Conservation (phyloP, 2,888 invertebrate species). For the Caenorhabditis sp. region DNA sequence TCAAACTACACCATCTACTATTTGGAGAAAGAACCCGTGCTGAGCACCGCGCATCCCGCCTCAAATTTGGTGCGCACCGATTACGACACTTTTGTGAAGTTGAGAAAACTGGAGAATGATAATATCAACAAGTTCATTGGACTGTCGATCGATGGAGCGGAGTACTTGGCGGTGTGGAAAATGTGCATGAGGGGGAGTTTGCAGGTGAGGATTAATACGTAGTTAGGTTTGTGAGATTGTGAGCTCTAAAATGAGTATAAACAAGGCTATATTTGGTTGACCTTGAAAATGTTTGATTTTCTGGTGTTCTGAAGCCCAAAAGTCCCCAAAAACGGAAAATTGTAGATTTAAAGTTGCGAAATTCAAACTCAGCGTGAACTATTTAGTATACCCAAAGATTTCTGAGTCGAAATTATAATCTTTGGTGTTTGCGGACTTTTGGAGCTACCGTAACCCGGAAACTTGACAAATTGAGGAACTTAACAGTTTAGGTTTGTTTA, state of each 20-base stretch:
- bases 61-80: conserved; percentile 59
- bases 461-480: too few relatives aligned
- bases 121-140: conserved; percentile 82
- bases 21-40: conserved; percentile 68
- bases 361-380: too few relatives aligned
- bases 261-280: too few relatives aligned
- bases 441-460: not conserved
- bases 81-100: conserved; percentile 66
- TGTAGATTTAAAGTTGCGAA: too few relatives aligned
- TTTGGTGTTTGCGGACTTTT: not conserved
- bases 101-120: conserved; percentile 79
- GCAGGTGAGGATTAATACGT: conserved; percentile 59
- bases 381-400: too few relatives aligned
- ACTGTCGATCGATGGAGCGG: conserved; percentile 77
- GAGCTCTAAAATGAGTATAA: too few relatives aligned
- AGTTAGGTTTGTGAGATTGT: too few relatives aligned
- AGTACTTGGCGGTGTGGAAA: conserved; percentile 78
- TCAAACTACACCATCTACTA: conserved; percentile 62
- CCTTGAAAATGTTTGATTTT: conserved; percentile 1
- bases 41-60: conserved; percentile 68
- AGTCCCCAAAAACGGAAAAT: too few relatives aligned
- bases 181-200: conserved; percentile 76
- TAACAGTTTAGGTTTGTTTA: too few relatives aligned
- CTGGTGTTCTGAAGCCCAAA: not conserved
- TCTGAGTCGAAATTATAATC: not conserved